phyloP scores from a whole-genome alignment of 2,888 invertebrate species.

The Drosophila subquinaria region DNA sequence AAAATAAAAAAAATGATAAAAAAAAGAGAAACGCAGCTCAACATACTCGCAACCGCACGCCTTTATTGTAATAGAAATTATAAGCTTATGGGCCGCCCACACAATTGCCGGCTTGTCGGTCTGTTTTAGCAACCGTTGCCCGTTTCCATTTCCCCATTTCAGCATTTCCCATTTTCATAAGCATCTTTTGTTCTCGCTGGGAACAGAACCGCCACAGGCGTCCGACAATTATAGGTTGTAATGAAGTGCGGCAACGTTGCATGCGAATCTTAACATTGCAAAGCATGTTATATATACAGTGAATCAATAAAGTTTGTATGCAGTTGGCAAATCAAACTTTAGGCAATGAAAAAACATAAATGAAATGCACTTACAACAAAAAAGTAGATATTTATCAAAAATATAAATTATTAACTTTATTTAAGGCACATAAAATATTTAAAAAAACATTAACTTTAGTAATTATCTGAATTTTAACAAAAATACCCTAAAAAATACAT shows the following conservation, averaged over 20 bases:
- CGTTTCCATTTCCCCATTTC: slow-evolving; percentile 44
- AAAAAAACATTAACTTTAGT: too few species aligned
- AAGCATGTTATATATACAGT: too few species aligned
- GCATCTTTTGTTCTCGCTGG: slow-evolving; percentile 58
- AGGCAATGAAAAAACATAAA: too few species aligned
- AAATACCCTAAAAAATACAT: too few species aligned
- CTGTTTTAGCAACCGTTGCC: slow-evolving; percentile 75
- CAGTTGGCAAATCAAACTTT: too few species aligned
- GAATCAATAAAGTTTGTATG: too few species aligned
- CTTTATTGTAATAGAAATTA: slow-evolving; percentile 79
- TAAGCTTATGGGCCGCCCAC: slow-evolving; percentile 53
- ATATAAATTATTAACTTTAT: too few species aligned
- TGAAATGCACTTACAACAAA: too few species aligned
- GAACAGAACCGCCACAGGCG: slow-evolving; percentile 29
- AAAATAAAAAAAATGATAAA: slow-evolving; percentile 36
- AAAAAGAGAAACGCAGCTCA: slow-evolving; percentile 31
- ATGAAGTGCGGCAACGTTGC: slow-evolving; percentile 46
- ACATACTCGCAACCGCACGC: slow-evolving; percentile 48
- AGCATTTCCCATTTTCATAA: slow-evolving; percentile 14
- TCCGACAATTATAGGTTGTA: slow-evolving; percentile 15
- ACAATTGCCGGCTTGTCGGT: slow-evolving; percentile 46
- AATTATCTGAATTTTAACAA: too few species aligned
- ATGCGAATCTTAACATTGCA: not conserved
- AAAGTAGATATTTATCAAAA: too few species aligned
- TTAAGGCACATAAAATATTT: too few species aligned